These are phyloP conservation scores for Oophaga pumilio DNA, from an alignment of 2,113 vertebrate genomes.

Conservation along the genomic window DNA sequence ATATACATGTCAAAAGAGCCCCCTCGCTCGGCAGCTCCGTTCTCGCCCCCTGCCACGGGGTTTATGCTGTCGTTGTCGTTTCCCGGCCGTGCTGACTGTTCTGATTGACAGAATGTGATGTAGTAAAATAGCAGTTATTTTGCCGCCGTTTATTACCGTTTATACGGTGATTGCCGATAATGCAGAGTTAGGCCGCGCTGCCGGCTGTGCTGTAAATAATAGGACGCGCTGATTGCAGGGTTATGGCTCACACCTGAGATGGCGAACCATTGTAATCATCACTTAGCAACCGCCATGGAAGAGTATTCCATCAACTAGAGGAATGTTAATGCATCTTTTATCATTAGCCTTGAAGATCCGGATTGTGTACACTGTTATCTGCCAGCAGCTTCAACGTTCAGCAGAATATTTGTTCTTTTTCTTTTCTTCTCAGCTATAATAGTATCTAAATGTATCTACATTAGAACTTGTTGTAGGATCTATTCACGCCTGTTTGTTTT, in stretches of 20 bases:
- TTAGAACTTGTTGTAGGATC: too few relatives aligned
- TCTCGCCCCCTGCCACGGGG: too few relatives aligned
- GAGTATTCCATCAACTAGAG: not conserved
- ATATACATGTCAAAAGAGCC: too few relatives aligned
- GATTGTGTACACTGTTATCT: not conserved
- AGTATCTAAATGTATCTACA: too few relatives aligned
- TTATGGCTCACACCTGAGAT: not conserved
- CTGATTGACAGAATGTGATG: not conserved
- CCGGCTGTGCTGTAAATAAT: conserved; percentile 4
- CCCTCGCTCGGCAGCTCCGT: too few relatives aligned
- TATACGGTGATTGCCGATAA: not conserved
- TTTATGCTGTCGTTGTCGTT: not conserved
- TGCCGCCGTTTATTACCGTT: not conserved
- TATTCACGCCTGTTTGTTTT: too few relatives aligned
- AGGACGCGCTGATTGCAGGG: not conserved
- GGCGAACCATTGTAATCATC: not conserved
- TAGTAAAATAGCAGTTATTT: not conserved
- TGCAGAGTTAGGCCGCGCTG: not conserved
- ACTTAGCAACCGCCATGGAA: not conserved
- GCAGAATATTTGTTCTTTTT: not conserved
- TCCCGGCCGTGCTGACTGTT: not conserved
- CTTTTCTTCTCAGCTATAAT: not conserved
- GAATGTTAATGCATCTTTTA: not conserved
- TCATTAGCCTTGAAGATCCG: not conserved
- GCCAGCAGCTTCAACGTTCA: not conserved